phyloP scores from a whole-genome alignment of 2,888 invertebrate species.

The Lacanobia oleracea region DNA sequence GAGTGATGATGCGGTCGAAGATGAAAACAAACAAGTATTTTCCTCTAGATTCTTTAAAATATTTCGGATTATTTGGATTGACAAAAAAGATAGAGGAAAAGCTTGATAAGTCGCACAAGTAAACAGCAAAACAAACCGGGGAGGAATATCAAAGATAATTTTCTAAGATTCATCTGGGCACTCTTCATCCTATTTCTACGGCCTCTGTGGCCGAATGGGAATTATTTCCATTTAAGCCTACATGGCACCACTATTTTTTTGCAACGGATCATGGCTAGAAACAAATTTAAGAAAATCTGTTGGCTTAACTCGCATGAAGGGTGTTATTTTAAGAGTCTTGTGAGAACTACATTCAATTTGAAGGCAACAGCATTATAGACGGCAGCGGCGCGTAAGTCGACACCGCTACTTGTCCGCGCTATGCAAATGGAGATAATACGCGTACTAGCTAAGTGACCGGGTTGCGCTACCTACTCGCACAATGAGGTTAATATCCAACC shows the following conservation, averaged over 20 bases:
- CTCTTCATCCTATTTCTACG: too few species aligned
- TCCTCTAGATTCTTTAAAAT: background rate
- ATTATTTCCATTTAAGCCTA: background rate
- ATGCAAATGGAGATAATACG: slow-evolving; percentile 88
- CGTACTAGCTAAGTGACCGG: slow-evolving; percentile 87
- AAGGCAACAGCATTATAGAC: slow-evolving; percentile 77
- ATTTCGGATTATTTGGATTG: background rate
- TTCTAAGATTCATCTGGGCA: background rate
- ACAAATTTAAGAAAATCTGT: background rate
- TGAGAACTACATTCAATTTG: slow-evolving; percentile 70
- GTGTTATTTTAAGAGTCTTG: slow-evolving; percentile 7
- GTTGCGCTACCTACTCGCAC: slow-evolving; percentile 84
- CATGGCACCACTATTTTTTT: too few species aligned
- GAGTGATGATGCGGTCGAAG: too few species aligned
- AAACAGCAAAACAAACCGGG: background rate
- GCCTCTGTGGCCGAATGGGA: background rate
- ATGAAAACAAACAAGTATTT: background rate
- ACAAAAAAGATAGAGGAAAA: background rate
- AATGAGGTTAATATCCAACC: slow-evolving; percentile 84
- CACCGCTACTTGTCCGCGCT: slow-evolving; percentile 87
- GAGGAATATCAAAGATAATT: background rate
- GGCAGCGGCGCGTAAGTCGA: slow-evolving; percentile 81
- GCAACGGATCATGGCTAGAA: background rate
- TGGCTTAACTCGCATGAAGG: background rate
- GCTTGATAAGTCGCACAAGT: too few species aligned